Conservation (phyloP, 2,113 vertebrate species). For the Brachypteracias leptosomus region DNA sequence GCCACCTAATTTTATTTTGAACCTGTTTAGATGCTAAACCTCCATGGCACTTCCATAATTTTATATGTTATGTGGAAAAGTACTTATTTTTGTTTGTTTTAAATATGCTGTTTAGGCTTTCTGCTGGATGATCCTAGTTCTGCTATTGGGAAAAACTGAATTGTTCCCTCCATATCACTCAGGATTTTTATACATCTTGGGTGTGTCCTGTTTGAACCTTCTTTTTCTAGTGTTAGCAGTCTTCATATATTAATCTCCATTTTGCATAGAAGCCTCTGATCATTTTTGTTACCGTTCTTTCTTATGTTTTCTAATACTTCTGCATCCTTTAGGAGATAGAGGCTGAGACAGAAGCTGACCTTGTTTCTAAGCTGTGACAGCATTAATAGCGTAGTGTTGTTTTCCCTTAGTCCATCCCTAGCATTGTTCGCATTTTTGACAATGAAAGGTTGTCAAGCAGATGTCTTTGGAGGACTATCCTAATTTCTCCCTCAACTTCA, state of each 20-base stretch:
- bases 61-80: background rate
- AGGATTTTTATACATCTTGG: background rate
- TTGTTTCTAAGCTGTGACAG: background rate
- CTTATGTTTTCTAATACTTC: background rate
- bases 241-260: background rate
- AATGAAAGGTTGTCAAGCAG: background rate
- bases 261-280: background rate
- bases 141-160: background rate
- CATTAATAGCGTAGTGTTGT: background rate
- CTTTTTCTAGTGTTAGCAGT: background rate
- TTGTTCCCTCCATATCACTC: background rate
- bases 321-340: background rate
- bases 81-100: background rate
- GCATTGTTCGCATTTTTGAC: background rate
- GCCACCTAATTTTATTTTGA: background rate
- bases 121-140: background rate
- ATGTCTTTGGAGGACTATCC: background rate
- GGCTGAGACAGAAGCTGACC: background rate
- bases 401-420: background rate
- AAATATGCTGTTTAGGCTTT: background rate
- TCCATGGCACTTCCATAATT: background rate
- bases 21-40: background rate
- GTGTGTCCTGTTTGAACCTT: background rate
- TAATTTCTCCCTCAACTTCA: background rate
- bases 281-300: background rate